phyloP scores from a whole-genome alignment of 2,797 vertebrate species.

The Myotis myotis region DNA sequence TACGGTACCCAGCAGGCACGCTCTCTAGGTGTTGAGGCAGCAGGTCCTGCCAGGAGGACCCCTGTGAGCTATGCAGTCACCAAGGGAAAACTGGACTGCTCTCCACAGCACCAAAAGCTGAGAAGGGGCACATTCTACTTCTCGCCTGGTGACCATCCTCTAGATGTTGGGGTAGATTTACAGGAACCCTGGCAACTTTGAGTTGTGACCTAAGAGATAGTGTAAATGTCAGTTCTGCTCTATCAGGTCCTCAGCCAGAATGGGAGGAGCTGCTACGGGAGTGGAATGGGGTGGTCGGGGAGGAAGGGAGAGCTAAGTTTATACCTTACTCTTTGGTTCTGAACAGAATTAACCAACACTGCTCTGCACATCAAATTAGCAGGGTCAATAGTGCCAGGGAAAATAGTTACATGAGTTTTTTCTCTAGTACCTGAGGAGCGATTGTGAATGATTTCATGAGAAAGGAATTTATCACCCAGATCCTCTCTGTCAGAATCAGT shows the following conservation, averaged over 20 bases:
- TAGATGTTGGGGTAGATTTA: not conserved
- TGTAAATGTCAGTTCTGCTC: not conserved
- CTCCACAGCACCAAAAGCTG: not conserved
- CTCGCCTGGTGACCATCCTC: not conserved
- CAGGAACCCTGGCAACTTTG: not conserved
- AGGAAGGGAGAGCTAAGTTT: not conserved
- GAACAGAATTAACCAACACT: not conserved
- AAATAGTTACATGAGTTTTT: not conserved
- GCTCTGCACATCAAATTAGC: not conserved
- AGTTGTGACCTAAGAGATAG: not conserved
- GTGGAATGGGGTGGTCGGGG: rapidly evolving
- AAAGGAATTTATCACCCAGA: not conserved
- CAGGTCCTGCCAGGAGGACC: not conserved
- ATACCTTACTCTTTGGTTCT: not conserved
- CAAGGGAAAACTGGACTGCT: not conserved
- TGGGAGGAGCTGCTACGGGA: rapidly evolving
- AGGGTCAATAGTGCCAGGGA: not conserved
- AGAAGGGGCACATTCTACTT: not conserved
- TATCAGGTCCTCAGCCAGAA: not conserved
- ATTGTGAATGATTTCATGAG: not conserved
- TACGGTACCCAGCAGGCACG: not conserved
- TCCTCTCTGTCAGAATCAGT: not conserved
- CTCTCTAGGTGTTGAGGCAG: not conserved
- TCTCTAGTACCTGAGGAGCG: not conserved
- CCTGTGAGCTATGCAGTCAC: not conserved